Evolutionary conservation across 2,797 vertebrate species (phyloP).

Genomic region (Poeciliopsis presidionis): DNA sequence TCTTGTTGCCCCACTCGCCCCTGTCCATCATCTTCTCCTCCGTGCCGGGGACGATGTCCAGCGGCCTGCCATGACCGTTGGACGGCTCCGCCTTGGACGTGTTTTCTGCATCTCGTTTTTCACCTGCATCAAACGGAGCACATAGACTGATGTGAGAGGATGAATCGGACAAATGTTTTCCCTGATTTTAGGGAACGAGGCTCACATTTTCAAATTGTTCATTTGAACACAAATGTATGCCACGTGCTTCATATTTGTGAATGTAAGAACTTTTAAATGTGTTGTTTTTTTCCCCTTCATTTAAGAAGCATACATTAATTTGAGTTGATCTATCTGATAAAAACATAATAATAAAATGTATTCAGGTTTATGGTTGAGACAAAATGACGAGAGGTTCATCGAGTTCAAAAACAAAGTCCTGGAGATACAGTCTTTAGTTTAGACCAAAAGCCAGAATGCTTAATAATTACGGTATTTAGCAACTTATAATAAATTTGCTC

Average conservation of each 20-base stretch:
- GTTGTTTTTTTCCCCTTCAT: background rate
- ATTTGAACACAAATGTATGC: background rate
- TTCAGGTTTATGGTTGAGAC: background rate
- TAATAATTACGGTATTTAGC: background rate
- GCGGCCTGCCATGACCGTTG: conserved; percentile 69
- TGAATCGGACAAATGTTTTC: background rate
- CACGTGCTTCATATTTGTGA: background rate
- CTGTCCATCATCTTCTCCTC: conserved; percentile 82
- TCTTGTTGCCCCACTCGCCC: conserved; percentile 84
- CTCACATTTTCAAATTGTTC: background rate
- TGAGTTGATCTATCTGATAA: background rate
- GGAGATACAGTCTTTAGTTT: background rate
- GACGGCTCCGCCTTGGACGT: conserved; percentile 67
- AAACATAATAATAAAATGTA: too few species aligned
- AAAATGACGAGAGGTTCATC: background rate
- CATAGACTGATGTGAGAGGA: background rate
- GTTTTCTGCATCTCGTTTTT: conserved; percentile 61
- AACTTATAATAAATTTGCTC: background rate
- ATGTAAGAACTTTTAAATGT: background rate
- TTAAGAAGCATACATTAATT: background rate
- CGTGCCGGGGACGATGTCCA: conserved; percentile 67
- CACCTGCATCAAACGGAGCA: conserved; percentile 2
- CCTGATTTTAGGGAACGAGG: background rate
- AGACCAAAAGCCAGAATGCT: background rate
- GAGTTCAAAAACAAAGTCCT: background rate